Evolutionary conservation across 2,797 vertebrate genomes (phyloP).

Genomic region (Parotocinclus haroldoi): DNA sequence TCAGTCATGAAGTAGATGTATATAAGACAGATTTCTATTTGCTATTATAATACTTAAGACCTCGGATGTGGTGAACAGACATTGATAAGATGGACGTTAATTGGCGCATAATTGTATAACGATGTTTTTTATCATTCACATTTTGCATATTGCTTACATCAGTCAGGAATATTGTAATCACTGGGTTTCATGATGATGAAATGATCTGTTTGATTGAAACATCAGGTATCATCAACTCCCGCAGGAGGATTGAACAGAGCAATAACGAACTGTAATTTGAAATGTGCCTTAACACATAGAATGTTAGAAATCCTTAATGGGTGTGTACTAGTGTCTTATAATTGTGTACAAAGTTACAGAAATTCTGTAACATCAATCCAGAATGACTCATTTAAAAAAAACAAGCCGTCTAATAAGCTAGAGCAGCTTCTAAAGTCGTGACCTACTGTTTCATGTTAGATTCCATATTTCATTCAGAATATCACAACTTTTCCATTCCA

Average conservation of each 20-base stretch:
- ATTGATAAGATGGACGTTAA: too few species aligned
- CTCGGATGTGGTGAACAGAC: too few species aligned
- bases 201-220: background rate
- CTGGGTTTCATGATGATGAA: background rate
- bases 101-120: background rate
- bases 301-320: conserved; percentile 14
- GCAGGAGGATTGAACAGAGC: conserved; percentile 29
- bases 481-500: conserved; percentile 45
- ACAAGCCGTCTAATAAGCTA: conserved; percentile 30
- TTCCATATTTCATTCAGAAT: conserved; percentile 10
- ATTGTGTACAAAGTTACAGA: conserved; percentile 28
- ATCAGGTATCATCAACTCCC: conserved; percentile 20
- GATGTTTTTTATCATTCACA: background rate
- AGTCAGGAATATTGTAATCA: background rate
- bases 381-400: conserved; percentile 4
- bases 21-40: too few species aligned
- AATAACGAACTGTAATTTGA: conserved; percentile 34
- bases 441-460: conserved; percentile 10
- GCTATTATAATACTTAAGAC: too few species aligned
- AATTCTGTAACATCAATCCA: conserved; percentile 13
- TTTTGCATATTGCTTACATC: conserved; percentile 5
- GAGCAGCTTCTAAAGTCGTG: background rate
- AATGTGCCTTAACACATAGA: conserved; percentile 43
- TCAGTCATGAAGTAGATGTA: too few species aligned
- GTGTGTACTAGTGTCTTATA: conserved; percentile 8